These are phyloP conservation scores for Miichthys miiuy DNA, from an alignment of 2,797 vertebrate species.

Conservation along the genomic window DNA sequence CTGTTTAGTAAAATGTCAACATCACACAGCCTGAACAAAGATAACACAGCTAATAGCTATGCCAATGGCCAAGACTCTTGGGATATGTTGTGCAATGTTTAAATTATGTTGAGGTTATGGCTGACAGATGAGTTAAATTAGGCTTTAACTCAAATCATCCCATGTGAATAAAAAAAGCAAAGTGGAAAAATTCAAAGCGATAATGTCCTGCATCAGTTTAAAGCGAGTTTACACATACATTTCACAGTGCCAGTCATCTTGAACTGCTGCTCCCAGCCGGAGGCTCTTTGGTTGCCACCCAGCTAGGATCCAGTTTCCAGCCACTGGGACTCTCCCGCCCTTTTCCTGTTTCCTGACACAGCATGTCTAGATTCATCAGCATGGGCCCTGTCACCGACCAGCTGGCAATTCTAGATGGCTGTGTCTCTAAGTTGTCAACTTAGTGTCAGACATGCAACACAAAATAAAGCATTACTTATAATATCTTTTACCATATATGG, in stretches of 20 bases:
- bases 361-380: neutral
- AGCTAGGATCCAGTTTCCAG: neutral
- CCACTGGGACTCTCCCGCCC: neutral
- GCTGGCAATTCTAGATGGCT: neutral
- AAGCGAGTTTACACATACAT: neutral
- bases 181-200: neutral
- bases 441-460: too few species aligned
- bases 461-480: neutral
- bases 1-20: neutral
- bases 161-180: neutral
- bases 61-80: neutral
- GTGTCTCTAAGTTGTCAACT: neutral
- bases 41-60: neutral
- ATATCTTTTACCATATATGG: neutral
- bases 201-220: slow-evolving; percentile 4
- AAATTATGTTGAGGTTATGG: neutral
- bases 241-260: neutral
- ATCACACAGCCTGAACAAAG: neutral
- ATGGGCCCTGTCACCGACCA: neutral
- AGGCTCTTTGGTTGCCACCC: neutral
- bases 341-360: neutral
- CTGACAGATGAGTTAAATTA: slow-evolving; percentile 13
- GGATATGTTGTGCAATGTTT: neutral
- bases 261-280: neutral
- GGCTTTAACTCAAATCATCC: neutral